Evolutionary conservation across 2,113 vertebrate species (phyloP).

Genomic region (Mormyrus lacerda): DNA sequence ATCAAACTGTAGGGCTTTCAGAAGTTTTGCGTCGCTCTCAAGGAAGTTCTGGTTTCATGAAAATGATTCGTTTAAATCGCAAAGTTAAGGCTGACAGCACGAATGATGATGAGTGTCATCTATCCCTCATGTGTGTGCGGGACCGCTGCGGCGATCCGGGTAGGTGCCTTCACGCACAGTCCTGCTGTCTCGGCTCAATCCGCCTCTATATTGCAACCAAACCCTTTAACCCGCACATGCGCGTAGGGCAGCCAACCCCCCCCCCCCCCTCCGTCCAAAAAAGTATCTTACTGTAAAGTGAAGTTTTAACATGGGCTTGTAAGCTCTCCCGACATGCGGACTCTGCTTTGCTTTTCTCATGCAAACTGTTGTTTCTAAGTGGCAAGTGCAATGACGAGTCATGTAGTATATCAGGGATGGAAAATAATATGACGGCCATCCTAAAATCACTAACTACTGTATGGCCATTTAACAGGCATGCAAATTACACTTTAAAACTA

Average conservation of each 20-base stretch:
- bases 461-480: neutral
- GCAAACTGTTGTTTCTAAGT: neutral
- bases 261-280: constrained; percentile 25
- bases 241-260: constrained; percentile 55
- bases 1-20: constrained; percentile 21
- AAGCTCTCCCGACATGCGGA: constrained; percentile 11
- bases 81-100: constrained; percentile 18
- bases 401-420: neutral
- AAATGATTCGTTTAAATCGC: constrained; percentile 35
- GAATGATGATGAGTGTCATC: constrained; percentile 21
- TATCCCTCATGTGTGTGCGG: constrained; percentile 23
- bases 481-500: neutral
- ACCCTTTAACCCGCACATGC: constrained; percentile 51
- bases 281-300: constrained; percentile 24
- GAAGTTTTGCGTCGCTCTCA: constrained; percentile 18
- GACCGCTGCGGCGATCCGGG: constrained; percentile 25
- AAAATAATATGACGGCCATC: neutral
- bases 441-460: neutral
- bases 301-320: constrained; percentile 21
- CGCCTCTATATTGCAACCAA: constrained; percentile 84
- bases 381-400: neutral
- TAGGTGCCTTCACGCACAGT: constrained; percentile 58
- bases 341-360: neutral
- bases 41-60: constrained; percentile 28
- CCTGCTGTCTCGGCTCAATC: constrained; percentile 62